These are phyloP conservation scores for Platycnemis pennipes DNA, from an alignment of 2,888 invertebrate species.

Conservation along the genomic window DNA sequence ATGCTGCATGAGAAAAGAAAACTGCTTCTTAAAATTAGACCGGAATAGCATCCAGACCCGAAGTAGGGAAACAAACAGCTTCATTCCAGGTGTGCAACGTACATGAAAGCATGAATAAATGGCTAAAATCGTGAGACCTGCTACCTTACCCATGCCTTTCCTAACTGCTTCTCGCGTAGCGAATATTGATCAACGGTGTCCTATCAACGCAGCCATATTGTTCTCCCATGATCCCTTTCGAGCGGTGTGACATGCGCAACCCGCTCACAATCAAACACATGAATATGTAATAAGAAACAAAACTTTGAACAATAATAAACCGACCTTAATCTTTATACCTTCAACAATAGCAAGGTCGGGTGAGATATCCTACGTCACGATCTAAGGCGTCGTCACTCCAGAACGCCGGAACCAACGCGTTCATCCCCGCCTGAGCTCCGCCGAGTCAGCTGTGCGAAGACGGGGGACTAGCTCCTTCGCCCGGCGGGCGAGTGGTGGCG, in stretches of 20 bases:
- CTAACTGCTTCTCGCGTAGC: conserved; percentile 8
- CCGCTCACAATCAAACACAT: conserved; percentile 38
- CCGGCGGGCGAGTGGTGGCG: conserved; percentile 64
- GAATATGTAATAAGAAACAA: conserved; percentile 50
- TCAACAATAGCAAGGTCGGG: neutral
- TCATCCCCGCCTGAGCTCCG: conserved; percentile 9
- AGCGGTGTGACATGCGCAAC: conserved; percentile 63
- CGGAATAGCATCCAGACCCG: neutral
- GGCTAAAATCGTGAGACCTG: neutral
- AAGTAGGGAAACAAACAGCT: neutral
- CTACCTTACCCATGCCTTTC: conserved; percentile 48
- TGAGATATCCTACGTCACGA: neutral
- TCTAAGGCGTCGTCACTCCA: neutral
- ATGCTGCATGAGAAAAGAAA: conserved; percentile 49
- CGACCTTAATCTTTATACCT: conserved; percentile 10
- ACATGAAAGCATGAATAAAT: conserved; percentile 28
- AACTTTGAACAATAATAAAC: neutral
- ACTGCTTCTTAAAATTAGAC: conserved; percentile 28
- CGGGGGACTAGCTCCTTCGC: conserved; percentile 48
- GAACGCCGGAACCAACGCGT: neutral
- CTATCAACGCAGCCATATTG: conserved; percentile 60
- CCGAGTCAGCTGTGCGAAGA: conserved; percentile 23
- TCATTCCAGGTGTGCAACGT: neutral
- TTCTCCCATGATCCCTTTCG: conserved; percentile 61
- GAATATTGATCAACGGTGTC: conserved; percentile 60